Conservation (phyloP, 2,113 vertebrate genomes). For the Elanoides forficatus region DNA sequence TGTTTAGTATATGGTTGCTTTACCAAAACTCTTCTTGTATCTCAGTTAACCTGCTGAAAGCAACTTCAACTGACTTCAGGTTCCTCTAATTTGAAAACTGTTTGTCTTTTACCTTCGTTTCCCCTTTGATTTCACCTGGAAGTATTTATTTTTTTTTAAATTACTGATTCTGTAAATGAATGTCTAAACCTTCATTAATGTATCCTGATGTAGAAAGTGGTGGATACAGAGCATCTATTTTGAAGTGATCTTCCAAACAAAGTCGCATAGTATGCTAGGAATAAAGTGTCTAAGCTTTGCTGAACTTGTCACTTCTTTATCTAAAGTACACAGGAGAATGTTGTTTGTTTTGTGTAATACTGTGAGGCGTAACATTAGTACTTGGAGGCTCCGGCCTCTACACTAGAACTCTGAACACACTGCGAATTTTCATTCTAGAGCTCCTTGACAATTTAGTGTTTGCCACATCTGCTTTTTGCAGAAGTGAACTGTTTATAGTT, state of each 20-base stretch:
- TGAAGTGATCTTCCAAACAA: background rate
- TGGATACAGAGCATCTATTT: background rate
- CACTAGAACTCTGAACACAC: background rate
- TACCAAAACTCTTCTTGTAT: background rate
- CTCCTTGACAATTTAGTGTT: background rate
- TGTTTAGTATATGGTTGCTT: background rate
- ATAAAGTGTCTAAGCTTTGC: background rate
- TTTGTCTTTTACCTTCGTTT: background rate
- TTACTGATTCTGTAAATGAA: too few species aligned
- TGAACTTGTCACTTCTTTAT: background rate
- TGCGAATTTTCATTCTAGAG: background rate
- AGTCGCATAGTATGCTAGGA: background rate
- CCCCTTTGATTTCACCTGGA: background rate
- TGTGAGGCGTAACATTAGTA: background rate
- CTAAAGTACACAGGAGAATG: background rate
- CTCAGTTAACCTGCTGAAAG: background rate
- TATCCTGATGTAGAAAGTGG: background rate
- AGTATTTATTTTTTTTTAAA: too few species aligned
- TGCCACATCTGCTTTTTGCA: background rate
- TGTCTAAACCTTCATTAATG: background rate
- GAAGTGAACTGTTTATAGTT: background rate
- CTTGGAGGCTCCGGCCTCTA: background rate
- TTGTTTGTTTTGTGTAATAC: background rate
- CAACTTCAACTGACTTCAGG: background rate
- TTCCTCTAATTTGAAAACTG: background rate